Evolutionary conservation across 2,888 invertebrate genomes (phyloP).

Genomic region (Eristalinus aeneus): DNA sequence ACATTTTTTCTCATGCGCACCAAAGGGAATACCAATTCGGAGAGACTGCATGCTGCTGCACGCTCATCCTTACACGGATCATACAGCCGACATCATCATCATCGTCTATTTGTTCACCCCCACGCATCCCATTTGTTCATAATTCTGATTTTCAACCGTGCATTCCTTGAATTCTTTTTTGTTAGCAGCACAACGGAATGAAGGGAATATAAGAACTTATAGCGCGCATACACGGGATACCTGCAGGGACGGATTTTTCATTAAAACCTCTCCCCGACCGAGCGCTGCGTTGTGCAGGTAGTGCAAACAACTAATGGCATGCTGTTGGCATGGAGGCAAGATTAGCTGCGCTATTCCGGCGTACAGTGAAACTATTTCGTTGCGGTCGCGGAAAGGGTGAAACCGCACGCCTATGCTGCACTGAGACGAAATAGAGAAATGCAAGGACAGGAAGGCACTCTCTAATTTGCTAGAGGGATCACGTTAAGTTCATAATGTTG

Average conservation of each 20-base stretch:
- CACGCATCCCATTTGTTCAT: neutral
- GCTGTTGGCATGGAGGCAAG: neutral
- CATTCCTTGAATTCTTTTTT: constrained; percentile 19
- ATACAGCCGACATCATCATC: neutral
- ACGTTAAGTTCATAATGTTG: neutral
- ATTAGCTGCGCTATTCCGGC: neutral
- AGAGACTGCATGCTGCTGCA: neutral
- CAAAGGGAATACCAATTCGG: neutral
- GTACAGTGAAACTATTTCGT: neutral
- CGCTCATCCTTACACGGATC: neutral
- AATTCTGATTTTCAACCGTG: neutral
- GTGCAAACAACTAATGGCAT: neutral
- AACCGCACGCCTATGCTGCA: neutral
- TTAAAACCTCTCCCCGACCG: neutral
- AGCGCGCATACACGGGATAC: neutral
- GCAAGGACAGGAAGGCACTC: neutral
- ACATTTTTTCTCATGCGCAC: neutral
- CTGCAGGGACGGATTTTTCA: constrained; percentile 1
- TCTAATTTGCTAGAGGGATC: neutral
- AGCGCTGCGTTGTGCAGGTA: constrained; percentile 22
- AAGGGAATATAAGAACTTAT: neutral
- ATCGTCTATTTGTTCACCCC: neutral
- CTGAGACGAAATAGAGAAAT: neutral
- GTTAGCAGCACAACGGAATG: neutral
- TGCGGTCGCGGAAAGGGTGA: neutral